Base-by-base conservation (phyloP, 1,140 invertebrate genomes). In the Delia radicum region DNA sequence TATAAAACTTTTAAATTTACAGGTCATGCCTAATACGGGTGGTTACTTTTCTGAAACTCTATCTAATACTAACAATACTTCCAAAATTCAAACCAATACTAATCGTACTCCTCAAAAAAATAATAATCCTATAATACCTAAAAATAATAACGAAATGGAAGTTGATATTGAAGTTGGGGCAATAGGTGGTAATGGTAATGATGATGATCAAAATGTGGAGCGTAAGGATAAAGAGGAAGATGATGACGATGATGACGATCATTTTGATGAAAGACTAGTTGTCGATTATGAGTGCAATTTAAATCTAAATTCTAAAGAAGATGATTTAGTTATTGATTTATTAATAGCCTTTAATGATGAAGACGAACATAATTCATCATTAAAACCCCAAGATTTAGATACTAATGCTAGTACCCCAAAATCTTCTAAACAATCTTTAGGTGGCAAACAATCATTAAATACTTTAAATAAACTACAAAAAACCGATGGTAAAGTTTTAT, bases 21-120 rank as follows among this genome's bases (percentile, higher is more conserved):
- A 85, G 84, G 83, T 85, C 77, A 85, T 85, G 81, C 84, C 84
- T 81, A 85, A 85, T 82, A 83, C 79, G 81, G 84, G 82, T 80
- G 84, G 81, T 76, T 81, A 84, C 75, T 78, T 84, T 80, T 80
- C 81, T 15, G 75, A 74, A 71, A 48, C 63, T 28, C 55, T 71
- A 13, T 55, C 80, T 79, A 67, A 29, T 67, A 69, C 29, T 69
- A 31, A 33, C 18, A 65, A 29, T 65, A 79, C 77, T 71, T 78
- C 76, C n/a, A 77, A 76, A 46, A 61, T 73, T 62, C 31, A 21
- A 48, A 7, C 74, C 27, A 33, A 31, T 71, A 76, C 67, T 73
- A 78, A 76, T 72, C 62, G 65, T 37, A 28, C 75, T 27, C 61
- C 61, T 42, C 77, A 76, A 76, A 81, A 77, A 77, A 15, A 79